Conservation (phyloP, 1,140 invertebrate species). For the Rhyacophila brunnea region DNA sequence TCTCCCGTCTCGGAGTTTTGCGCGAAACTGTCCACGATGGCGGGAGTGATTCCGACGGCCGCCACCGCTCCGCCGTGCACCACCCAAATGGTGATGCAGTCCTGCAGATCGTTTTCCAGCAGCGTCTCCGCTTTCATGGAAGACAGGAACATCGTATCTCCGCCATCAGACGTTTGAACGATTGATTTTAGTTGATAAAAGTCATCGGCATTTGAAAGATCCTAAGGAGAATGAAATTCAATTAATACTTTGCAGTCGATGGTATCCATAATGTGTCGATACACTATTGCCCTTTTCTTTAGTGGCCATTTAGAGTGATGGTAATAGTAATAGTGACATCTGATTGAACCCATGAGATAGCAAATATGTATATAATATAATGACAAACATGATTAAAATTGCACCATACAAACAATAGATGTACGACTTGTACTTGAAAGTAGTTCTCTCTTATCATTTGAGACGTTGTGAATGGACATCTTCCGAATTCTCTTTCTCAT, state of each 20-base stretch:
- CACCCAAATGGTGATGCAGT: constrained; percentile 70
- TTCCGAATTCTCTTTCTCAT: too few species aligned
- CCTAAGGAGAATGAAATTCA: constrained; percentile 45
- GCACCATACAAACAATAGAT: too few species aligned
- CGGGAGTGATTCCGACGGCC: constrained; percentile 60
- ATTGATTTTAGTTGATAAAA: constrained; percentile 75
- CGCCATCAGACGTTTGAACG: constrained; percentile 64
- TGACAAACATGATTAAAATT: neutral
- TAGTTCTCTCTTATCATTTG: too few species aligned
- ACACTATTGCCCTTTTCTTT: too few species aligned
- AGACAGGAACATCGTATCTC: constrained; percentile 67
- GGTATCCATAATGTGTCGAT: too few species aligned
- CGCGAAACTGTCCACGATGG: constrained; percentile 47
- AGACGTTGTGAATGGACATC: too few species aligned
- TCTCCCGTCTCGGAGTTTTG: constrained; percentile 38
- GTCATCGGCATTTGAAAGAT: constrained; percentile 64
- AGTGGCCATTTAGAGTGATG: too few species aligned
- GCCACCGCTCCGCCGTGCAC: constrained; percentile 70
- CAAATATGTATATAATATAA: too few species aligned
- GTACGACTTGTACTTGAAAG: too few species aligned
- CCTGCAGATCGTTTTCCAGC: constrained; percentile 57
- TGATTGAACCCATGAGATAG: too few species aligned
- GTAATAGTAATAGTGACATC: too few species aligned
- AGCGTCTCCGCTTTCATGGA: constrained; percentile 76
- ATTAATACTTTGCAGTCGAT: too few species aligned